Conservation (phyloP, 2,113 vertebrate genomes). For the Alaudala cheleensis region DNA sequence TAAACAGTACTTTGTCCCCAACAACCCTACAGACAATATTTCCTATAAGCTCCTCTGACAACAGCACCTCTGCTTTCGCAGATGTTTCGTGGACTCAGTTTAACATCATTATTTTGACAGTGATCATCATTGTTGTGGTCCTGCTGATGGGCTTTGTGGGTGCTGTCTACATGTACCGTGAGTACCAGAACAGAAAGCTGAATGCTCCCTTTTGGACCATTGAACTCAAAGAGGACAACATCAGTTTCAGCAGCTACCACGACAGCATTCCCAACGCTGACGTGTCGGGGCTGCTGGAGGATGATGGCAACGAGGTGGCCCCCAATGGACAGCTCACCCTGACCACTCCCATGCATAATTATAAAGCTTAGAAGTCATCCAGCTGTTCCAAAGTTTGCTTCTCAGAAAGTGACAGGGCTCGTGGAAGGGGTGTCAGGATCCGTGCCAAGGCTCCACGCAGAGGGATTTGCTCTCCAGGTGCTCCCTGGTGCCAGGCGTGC, state of each 20-base stretch:
- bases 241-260: slow-evolving; percentile 99
- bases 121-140: slow-evolving; percentile 93
- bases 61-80: slow-evolving; percentile 84
- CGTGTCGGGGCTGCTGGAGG: slow-evolving; percentile 91
- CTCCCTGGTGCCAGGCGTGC: background rate
- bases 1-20: slow-evolving; percentile 69
- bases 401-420: background rate
- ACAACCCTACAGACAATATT: slow-evolving; percentile 78
- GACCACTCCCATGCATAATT: slow-evolving; percentile 86
- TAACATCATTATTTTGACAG: slow-evolving; percentile 94
- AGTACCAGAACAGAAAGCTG: slow-evolving; percentile 96
- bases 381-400: slow-evolving; percentile 6
- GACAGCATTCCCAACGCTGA: slow-evolving; percentile 98
- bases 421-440: background rate
- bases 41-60: slow-evolving; percentile 83
- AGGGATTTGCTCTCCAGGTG: slow-evolving; percentile 31
- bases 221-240: slow-evolving; percentile 98
- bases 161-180: slow-evolving; percentile 93
- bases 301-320: slow-evolving; percentile 88
- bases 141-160: slow-evolving; percentile 94
- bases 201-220: slow-evolving; percentile 99
- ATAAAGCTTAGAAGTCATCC: slow-evolving; percentile 80
- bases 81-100: slow-evolving; percentile 98
- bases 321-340: slow-evolving; percentile 93
- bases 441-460: background rate